These are phyloP conservation scores for Temnothorax unifasciatus DNA, from an alignment of 2,888 invertebrate genomes.

Conservation along the genomic window DNA sequence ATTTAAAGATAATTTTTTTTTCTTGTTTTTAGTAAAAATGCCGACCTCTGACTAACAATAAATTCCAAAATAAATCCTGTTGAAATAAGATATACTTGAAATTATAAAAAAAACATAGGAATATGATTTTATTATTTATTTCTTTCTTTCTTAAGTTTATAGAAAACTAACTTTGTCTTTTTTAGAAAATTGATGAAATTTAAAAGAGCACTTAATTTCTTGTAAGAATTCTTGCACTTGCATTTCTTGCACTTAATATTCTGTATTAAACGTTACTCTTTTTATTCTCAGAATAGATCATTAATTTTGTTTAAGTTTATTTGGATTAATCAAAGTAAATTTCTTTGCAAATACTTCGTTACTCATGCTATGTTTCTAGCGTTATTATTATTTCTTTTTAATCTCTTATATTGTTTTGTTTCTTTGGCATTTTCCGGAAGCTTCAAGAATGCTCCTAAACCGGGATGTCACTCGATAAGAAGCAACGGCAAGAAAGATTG, in stretches of 20 bases:
- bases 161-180: neutral
- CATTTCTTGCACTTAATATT: neutral
- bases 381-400: too few species aligned
- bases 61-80: neutral
- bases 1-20: neutral
- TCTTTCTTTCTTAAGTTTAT: neutral
- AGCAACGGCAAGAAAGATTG: neutral
- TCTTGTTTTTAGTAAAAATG: neutral
- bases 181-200: neutral
- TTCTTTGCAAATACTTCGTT: neutral
- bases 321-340: neutral
- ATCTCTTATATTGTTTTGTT: neutral
- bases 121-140: neutral
- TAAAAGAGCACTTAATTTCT: neutral
- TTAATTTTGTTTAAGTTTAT: neutral
- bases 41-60: neutral
- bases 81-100: neutral
- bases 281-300: neutral
- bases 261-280: neutral
- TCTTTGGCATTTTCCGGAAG: neutral
- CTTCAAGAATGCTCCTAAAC: neutral
- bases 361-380: neutral
- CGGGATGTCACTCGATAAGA: neutral
- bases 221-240: too few species aligned
- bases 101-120: neutral